Evolutionary conservation across 2,113 vertebrate genomes (phyloP), one percentile per base, ranked within the genome.

Genomic region (Aegithalos caudatus): DNA sequence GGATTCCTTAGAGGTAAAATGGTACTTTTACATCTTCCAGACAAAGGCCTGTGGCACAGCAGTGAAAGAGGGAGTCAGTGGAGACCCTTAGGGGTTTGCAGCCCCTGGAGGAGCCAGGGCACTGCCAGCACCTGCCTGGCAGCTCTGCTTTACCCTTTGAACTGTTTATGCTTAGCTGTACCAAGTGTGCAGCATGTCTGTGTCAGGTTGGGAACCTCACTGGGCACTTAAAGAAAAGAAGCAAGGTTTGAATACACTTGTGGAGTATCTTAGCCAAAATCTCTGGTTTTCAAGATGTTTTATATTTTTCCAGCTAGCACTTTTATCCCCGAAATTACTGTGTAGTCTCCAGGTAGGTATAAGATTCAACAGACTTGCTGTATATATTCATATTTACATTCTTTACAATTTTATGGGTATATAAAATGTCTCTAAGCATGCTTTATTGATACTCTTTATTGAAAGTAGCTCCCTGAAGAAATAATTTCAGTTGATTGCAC

Each of bases 11-110:
- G 31, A 86, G n/a, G 27, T 25, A 79, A 65, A 90, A 6, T 6
- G 6, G 23, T 33, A 44, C 20, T 76, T 81, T 42, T 12, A n/a
- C 17, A 11, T 27, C 8, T 61, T 69, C 33, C 50, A 50, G 37
- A 28, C 16, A 20, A 0, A 3, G 5, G 10, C 4, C 14, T 0
- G 1, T 25, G 50, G 31, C 50, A n/a, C 4, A 48, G 44, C 31
- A 2, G 0, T 47, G 38, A 53, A 69, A 47, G 62, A 25, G 53
- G 44, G 6, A 57, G 40, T 17, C 44, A 38, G 28, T 3, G 7
- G 6, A 33, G 48, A 53, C 7, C 47, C 35, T 12, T 0, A 10
- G 53, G 35, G 9, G 2, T 45, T 31, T 76, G 65, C 16, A 57
- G 54, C 12, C 25, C 4, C 57, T 2, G 33, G 27, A 47, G 27